Base-by-base conservation (phyloP, 2,888 invertebrate genomes). In the Entomobrya multifasciata region DNA sequence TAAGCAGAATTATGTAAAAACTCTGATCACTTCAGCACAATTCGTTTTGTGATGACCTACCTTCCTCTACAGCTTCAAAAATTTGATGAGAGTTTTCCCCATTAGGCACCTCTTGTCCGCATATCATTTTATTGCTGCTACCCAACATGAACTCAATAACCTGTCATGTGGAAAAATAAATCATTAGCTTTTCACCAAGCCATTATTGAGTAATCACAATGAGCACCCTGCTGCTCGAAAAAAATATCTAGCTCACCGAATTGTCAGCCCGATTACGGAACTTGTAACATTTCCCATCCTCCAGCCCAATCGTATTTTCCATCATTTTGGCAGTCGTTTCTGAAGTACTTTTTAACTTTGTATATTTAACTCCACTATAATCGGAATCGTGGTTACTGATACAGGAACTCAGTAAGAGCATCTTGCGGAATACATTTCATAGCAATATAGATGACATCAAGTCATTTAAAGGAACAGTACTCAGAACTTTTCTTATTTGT, bases 121-220 rank as follows among this genome's bases (percentile, higher is more conserved):
- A 77, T 0, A 84, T 55, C 84, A 84, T 84, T 67, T 77, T 65
- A 47, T 84, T 84, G 36, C 84, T 78, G 47, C 67, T 67, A 13
- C 84, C 84, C 13, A 84, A 49, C 70, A n/a, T 65, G 27, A 84
- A 84, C 52, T 84, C 84, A 44, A 84, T 84, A 11, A 84, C 84
- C 84, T 84, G 44, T 62, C 25, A 15, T 44, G 17, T 13, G 27
- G 44, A 70, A 47, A 70, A 20, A 22, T 8, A 77, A 47, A 44
- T 30, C 44, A 41, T 8, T 70, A 2, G 11, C 1, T 10, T 36
- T 20, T 5, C n/a, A 17, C 20, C 8, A 13, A 5, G 8, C 20
- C 20, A 55, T 5, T 4, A 55, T 55, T 17, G 20, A 36, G 36
- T 13, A 30, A 36, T 65, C 41, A 36, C n/a, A 55, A 30, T 55